Base-by-base conservation (phyloP, 2,888 invertebrate genomes). In the Desoria tigrina region DNA sequence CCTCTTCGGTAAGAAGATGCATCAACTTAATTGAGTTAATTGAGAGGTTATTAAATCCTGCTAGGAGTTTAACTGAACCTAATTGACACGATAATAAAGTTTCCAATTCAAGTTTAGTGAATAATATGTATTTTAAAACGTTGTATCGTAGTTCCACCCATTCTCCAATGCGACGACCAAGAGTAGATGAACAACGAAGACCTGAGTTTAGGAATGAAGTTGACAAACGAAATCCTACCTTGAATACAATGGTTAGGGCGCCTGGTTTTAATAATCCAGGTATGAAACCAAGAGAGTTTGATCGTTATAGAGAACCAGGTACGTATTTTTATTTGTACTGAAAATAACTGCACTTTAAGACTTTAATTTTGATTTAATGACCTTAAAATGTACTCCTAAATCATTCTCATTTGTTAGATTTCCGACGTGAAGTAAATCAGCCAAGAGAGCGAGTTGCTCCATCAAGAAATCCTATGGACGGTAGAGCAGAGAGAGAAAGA, bases 371-470 rank as follows among this genome's bases (percentile, higher is more conserved):
- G n/a, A n/a, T n/a, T n/a, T n/a, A n/a, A n/a, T n/a, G n/a, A n/a
- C n/a, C n/a, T n/a, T n/a, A n/a, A n/a, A n/a, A n/a, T n/a, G n/a
- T n/a, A n/a, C n/a, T n/a, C n/a, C n/a, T n/a, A n/a, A n/a, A n/a
- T n/a, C n/a, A n/a, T n/a, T n/a, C n/a, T n/a, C n/a, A n/a, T n/a
- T n/a, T n/a, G n/a, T n/a, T 24, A 54, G 62, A 53, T 9, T 57
- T 50, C 39, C 39, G 63, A n/a, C 57, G 65, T 11, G 50, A 42
- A 16, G 23, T 59, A 16, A 62, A 63, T 42, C 62, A 71, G 18
- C 70, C 68, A 23, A 63, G 73, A 37, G 75, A 75, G 9, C 69
- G 74, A 21, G 59, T 72, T 50, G 76, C 76, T 28, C 76, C 76
- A 14, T 63, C 68, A 1, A 63, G 76, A 55, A 26, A 57, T n/a